Conservation (phyloP, 1,140 invertebrate species). For the Drosophila ercepeae region DNA sequence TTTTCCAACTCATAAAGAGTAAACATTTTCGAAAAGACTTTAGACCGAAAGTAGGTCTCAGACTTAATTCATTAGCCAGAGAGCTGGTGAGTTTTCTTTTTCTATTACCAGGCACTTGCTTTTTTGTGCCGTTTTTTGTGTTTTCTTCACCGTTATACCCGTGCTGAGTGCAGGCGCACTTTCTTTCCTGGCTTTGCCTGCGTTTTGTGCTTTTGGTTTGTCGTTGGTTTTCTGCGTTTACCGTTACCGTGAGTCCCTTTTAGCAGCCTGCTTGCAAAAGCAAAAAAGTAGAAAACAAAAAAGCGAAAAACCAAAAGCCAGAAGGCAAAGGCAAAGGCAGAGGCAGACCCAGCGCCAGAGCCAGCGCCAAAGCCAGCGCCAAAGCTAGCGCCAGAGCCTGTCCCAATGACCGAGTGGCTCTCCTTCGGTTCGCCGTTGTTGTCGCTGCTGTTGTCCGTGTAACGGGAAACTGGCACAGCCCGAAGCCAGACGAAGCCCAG, state of each 20-base stretch:
- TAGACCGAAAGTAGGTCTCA: constrained; percentile 8
- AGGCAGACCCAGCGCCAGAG: neutral
- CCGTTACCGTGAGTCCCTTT: constrained; percentile 24
- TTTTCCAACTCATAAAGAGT: neutral
- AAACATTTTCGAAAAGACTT: constrained; percentile 1
- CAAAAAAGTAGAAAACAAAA: neutral
- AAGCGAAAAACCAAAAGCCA: no score
- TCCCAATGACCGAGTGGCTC: constrained; percentile 74
- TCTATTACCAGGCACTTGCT: neutral
- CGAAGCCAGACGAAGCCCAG: neutral
- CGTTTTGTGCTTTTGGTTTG: constrained; percentile 3
- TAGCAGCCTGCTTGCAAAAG: constrained; percentile 24
- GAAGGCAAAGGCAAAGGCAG: no score
- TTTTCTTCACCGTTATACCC: neutral
- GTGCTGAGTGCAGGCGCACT: constrained; percentile 42
- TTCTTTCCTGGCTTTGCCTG: constrained; percentile 19
- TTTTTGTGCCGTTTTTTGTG: neutral
- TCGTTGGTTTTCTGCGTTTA: constrained; percentile 4
- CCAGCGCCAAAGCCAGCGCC: neutral
- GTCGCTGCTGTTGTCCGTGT: constrained; percentile 4
- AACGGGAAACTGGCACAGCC: constrained; percentile 51
- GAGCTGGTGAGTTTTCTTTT: constrained; percentile 6
- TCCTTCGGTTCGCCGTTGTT: constrained; percentile 3
- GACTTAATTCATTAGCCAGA: constrained; percentile 23
- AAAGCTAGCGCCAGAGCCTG: constrained; percentile 52